Evolutionary conservation across 2,888 invertebrate genomes (phyloP).

Genomic region (Acholoe squamosa): DNA sequence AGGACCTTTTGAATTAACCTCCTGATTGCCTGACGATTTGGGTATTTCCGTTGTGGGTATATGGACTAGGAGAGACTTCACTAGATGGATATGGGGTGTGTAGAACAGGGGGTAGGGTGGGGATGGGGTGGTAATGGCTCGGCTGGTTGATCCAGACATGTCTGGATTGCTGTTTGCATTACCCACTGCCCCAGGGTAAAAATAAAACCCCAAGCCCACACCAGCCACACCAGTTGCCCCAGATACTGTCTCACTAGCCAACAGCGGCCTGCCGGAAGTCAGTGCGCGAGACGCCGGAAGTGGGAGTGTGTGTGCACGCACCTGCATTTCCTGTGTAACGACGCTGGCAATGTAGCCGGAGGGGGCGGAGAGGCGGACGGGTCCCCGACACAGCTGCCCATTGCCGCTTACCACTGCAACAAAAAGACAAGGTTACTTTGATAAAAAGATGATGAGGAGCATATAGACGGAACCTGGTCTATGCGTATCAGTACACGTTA

Average conservation of each 20-base stretch:
- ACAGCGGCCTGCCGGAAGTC: neutral
- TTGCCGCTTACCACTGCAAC: slow-evolving; percentile 49
- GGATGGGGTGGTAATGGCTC: neutral
- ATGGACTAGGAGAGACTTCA: no score
- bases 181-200: neutral
- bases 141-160: neutral
- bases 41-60: neutral
- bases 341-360: slow-evolving; percentile 52
- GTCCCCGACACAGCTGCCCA: slow-evolving; percentile 42
- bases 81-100: no score
- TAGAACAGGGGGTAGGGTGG: neutral
- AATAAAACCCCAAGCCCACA: neutral
- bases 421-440: neutral
- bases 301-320: slow-evolving; percentile 19
- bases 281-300: slow-evolving; percentile 1
- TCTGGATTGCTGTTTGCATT: slow-evolving; percentile 10
- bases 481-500: no score
- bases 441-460: no score
- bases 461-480: no score
- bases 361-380: slow-evolving; percentile 37
- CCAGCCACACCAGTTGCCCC: no score
- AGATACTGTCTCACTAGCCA: neutral
- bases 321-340: slow-evolving; percentile 56
- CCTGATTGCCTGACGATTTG: neutral
- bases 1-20: no score